phyloP scores from a whole-genome alignment of 2,888 invertebrate genomes.

The Cephus pulcher region DNA sequence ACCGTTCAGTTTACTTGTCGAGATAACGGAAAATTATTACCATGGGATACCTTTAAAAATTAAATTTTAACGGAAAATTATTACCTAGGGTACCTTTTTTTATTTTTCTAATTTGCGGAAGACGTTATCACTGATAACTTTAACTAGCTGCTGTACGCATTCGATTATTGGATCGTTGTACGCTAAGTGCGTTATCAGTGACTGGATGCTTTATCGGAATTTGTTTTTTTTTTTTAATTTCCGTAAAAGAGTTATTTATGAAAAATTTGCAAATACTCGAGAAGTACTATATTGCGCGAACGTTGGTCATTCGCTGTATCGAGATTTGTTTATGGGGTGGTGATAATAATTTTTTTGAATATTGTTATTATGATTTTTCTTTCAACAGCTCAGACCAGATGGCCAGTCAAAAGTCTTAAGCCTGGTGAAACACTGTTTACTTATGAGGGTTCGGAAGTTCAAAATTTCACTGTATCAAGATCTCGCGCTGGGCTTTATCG shows the following conservation, averaged over 20 bases:
- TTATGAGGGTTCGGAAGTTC: slow-evolving; percentile 60
- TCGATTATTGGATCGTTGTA: not conserved
- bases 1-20: not conserved
- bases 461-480: slow-evolving; percentile 59
- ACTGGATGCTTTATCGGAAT: not conserved
- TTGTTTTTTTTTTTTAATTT: not conserved
- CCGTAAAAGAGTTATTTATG: not conserved
- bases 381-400: slow-evolving; percentile 42
- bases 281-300: too few species aligned
- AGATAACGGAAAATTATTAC: not conserved
- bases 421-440: slow-evolving; percentile 60
- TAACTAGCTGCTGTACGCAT: not conserved
- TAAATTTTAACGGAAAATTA: not conserved
- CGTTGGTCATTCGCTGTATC: too few species aligned
- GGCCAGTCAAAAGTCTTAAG: slow-evolving; percentile 61
- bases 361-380: not conserved
- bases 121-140: not conserved
- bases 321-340: not conserved
- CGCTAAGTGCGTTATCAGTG: not conserved
- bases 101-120: not conserved
- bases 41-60: not conserved
- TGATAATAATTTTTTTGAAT: not conserved
- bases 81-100: not conserved
- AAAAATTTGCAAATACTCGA: not conserved
- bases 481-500: slow-evolving; percentile 60